phyloP scores from a whole-genome alignment of 2,797 vertebrate species.

The Notolabrus celidotus region DNA sequence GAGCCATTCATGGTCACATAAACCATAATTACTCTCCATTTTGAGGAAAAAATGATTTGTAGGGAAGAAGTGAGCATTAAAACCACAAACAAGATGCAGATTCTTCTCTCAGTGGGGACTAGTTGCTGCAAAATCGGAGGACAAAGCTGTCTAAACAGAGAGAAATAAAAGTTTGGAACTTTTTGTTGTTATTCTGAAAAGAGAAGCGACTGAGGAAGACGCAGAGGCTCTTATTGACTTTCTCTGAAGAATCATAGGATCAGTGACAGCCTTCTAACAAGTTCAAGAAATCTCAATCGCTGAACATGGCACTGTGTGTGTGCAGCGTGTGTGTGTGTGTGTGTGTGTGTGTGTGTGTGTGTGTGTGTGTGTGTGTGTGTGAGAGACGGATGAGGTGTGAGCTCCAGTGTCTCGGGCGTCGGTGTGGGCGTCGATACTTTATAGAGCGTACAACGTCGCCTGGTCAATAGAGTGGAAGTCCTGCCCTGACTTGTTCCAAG shows the following conservation, averaged over 20 bases:
- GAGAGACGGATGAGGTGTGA: slow-evolving; percentile 66
- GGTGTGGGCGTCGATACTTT: slow-evolving; percentile 79
- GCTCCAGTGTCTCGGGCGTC: slow-evolving; percentile 67
- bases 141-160: neutral
- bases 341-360: slow-evolving; percentile 33
- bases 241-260: slow-evolving; percentile 31
- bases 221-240: neutral
- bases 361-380: slow-evolving; percentile 29
- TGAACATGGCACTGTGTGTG: neutral
- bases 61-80: slow-evolving; percentile 38
- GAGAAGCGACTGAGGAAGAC: neutral
- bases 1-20: neutral
- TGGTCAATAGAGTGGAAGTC: slow-evolving; percentile 82
- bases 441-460: slow-evolving; percentile 72
- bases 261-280: slow-evolving; percentile 26
- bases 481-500: slow-evolving; percentile 77
- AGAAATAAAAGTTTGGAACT: neutral
- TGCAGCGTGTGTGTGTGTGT: too few species aligned
- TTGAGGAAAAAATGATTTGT: slow-evolving; percentile 53
- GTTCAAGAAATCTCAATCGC: neutral
- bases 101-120: slow-evolving; percentile 9
- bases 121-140: slow-evolving; percentile 14
- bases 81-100: slow-evolving; percentile 40
- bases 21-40: slow-evolving; percentile 61
- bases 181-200: neutral